Evolutionary conservation across 37 sponge, comb jelly and placozoan genomes (phyloP), one percentile per base, ranked within the genome.

Genomic region (Hexactinellida sp.): DNA sequence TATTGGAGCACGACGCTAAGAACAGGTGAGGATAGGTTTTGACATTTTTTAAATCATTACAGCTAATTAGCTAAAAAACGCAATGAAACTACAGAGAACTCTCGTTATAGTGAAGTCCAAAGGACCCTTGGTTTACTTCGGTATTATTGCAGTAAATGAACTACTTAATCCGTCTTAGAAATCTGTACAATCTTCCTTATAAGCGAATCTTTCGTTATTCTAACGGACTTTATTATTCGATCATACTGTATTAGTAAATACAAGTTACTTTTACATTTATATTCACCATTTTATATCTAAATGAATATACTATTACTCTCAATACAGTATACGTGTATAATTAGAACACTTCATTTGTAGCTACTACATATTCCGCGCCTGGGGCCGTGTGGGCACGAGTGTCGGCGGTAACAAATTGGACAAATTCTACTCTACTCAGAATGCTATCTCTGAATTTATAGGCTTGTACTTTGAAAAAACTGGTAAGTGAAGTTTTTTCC

Each of bases 311-410:
- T 47, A 47, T 47, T 9, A 19, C 16, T 47, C 13, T 16, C 9
- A 9, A 47, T 47, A 16, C 52, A 47, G 16, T 9, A 16, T 19
- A 19, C 16, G 52, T 47, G 13, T 47, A 47, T 47, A 19, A 19
- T 16, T 47, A 47, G 52, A 19, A 19, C 9, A 47, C 52, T 47
- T 54, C 24, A 28, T 51, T 5, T 55, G 3, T 86, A 87, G 86
- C 13, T 97, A 92, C 55, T 83, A 39, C 13, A 39, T 98, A 82
- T 98, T 95, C 84, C 82, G 99, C 9, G 87, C 99, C 28, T 98
- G 99, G 99, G 99, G 99, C 0, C 85, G 99, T 24, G 97, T 98
- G 37, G 99, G 99, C 10, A 98, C 99, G 23, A 86, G 88, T 28
- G 91, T 98, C 21, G 99, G 99, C 76, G 94, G 94, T 3, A 92